A percentile compares a stretch with the other conserved stretches of the same genome.
Evolutionary conservation across 2,797 vertebrate species (phyloP).

Genomic region (Aviceda leuphotes): DNA sequence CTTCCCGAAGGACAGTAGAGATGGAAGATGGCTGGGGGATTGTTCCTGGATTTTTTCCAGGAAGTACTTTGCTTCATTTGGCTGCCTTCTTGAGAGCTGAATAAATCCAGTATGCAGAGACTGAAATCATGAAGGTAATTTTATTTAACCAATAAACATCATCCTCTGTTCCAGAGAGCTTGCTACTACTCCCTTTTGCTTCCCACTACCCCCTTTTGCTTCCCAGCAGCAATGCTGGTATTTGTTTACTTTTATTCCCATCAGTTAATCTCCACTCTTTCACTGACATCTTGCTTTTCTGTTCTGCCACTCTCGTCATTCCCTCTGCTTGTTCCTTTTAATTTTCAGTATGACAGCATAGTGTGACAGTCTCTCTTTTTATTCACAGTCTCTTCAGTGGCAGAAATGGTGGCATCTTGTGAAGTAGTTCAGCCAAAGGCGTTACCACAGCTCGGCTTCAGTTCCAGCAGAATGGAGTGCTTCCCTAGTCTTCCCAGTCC

Average conservation of each 20-base stretch:
- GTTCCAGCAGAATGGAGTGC: constrained; percentile 60
- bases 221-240: background rate
- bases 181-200: background rate
- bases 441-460: background rate
- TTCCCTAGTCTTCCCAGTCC: constrained; percentile 87
- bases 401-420: background rate
- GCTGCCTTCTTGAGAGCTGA: background rate
- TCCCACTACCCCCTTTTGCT: background rate
- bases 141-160: background rate
- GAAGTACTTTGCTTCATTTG: constrained; percentile 26
- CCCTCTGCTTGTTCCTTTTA: background rate
- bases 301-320: background rate
- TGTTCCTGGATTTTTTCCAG: constrained; percentile 24
- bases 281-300: background rate
- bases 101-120: constrained; percentile 15
- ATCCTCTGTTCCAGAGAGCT: background rate
- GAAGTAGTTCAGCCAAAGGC: background rate
- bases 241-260: background rate
- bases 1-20: background rate
- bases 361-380: background rate
- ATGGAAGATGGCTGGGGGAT: constrained; percentile 9
- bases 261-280: background rate
- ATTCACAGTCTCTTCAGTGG: constrained; percentile 15
- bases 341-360: background rate
- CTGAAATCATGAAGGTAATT: constrained; percentile 42